Evolutionary conservation across 2,888 invertebrate species (phyloP).

Genomic region (Tineola bisselliella): DNA sequence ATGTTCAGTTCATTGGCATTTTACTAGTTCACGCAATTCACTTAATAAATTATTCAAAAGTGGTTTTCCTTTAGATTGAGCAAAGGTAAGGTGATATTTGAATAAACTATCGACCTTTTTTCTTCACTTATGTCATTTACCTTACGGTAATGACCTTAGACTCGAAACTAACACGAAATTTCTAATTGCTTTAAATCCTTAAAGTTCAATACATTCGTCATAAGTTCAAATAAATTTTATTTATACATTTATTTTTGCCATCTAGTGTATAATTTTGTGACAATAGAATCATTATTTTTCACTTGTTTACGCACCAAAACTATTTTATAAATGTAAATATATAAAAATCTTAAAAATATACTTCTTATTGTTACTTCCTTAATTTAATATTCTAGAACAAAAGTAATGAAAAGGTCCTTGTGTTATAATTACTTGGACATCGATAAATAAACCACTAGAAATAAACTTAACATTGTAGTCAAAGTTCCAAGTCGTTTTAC

Average conservation of each 20-base stretch:
- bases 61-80: conserved; percentile 19
- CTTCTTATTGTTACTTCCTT: too few relatives aligned
- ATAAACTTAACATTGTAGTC: neutral
- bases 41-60: conserved; percentile 29
- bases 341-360: too few relatives aligned
- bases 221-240: too few relatives aligned
- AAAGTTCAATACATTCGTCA: too few relatives aligned
- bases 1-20: conserved; percentile 36
- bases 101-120: conserved; percentile 5
- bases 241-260: too few relatives aligned
- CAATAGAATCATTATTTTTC: too few relatives aligned
- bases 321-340: too few relatives aligned
- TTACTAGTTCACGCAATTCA: conserved; percentile 29
- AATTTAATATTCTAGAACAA: neutral
- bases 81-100: neutral
- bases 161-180: too few relatives aligned
- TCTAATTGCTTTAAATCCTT: too few relatives aligned
- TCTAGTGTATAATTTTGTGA: too few relatives aligned
- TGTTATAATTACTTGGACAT: neutral
- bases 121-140: conserved; percentile 21
- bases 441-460: neutral
- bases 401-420: neutral
- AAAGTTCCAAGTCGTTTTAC: neutral
- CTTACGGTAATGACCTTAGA: conserved; percentile 35
- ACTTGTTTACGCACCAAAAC: too few relatives aligned